These are phyloP conservation scores for Musca vetustissima DNA, from an alignment of 1,140 invertebrate genomes.

Conservation along the genomic window DNA sequence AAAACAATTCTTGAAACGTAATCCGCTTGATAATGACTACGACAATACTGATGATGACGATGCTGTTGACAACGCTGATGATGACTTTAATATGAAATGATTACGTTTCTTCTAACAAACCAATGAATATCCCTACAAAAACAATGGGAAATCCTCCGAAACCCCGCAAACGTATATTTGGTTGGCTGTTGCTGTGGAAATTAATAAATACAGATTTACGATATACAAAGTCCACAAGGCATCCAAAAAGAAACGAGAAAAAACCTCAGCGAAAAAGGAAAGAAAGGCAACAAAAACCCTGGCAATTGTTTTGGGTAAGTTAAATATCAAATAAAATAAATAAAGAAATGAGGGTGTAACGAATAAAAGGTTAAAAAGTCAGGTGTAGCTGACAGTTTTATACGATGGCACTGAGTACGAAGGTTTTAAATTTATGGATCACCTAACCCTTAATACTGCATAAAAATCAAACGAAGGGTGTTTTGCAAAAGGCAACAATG, in stretches of 20 bases:
- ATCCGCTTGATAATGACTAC: not conserved
- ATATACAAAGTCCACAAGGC: constrained; percentile 92
- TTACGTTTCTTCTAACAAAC: not conserved
- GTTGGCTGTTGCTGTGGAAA: no score
- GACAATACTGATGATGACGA: not conserved
- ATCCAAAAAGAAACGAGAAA: constrained; percentile 92
- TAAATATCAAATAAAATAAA: not conserved
- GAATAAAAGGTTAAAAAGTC: no score
- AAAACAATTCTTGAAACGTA: no score
- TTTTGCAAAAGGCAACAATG: no score
- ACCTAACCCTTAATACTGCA: no score
- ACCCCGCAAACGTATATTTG: no score
- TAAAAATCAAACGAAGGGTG: no score
- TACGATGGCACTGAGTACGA: no score
- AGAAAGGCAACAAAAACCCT: constrained; percentile 99
- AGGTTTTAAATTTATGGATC: no score
- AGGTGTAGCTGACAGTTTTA: no score
- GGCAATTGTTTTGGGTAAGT: constrained; percentile 95
- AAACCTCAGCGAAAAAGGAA: constrained; percentile 93
- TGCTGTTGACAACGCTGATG: not conserved
- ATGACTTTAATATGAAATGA: not conserved
- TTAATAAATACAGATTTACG: constrained; percentile 67
- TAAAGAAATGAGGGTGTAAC: no score
- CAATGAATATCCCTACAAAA: not conserved
- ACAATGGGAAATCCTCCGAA: no score